phyloP scores from a whole-genome alignment of 2,888 invertebrate species.

The Pseudanteris insignis region DNA sequence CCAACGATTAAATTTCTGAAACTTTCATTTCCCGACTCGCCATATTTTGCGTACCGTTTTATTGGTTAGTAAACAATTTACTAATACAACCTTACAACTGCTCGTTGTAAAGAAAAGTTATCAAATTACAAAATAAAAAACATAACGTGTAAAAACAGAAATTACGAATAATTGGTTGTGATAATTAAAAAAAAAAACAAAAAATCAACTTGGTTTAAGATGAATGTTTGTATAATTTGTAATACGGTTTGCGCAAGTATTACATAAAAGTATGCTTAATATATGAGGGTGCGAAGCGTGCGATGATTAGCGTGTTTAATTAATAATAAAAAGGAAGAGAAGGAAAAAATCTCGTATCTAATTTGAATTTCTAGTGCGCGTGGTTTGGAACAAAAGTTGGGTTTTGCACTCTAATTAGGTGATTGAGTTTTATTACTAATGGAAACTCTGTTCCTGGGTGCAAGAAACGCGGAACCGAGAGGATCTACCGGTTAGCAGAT shows the following conservation, averaged over 20 bases:
- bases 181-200: neutral
- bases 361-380: conserved; percentile 16
- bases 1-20: conserved; percentile 13
- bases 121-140: too few species aligned
- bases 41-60: too few species aligned
- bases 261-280: too few species aligned
- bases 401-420: conserved; percentile 41
- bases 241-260: too few species aligned
- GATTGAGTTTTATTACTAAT: conserved; percentile 46
- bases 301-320: conserved; percentile 8
- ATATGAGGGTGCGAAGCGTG: too few species aligned
- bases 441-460: conserved; percentile 38
- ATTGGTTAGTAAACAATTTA: too few species aligned
- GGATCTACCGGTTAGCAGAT: conserved; percentile 44
- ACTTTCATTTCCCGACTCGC: conserved; percentile 44
- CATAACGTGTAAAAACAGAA: too few species aligned
- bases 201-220: too few species aligned
- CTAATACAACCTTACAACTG: too few species aligned
- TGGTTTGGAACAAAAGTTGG: conserved; percentile 3
- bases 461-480: conserved; percentile 45
- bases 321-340: conserved; percentile 2
- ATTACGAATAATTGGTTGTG: too few species aligned
- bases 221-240: too few species aligned
- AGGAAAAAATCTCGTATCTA: neutral
- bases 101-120: too few species aligned